phyloP scores from a whole-genome alignment of 2,888 invertebrate genomes.

The Pilophorus perplexus region DNA sequence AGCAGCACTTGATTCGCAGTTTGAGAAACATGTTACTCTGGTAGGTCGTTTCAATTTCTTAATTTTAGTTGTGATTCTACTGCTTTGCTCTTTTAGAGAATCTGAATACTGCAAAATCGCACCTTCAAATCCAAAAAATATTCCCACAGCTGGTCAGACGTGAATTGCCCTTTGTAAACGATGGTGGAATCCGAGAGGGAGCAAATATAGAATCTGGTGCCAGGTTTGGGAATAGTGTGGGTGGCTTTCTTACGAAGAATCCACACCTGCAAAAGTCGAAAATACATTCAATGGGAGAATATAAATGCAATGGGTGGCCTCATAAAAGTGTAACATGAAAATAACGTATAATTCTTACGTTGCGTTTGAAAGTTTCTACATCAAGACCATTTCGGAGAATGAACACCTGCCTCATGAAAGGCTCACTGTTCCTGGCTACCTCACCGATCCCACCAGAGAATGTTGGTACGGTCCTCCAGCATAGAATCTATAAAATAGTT shows the following conservation, averaged over 20 bases:
- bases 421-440: constrained; percentile 92
- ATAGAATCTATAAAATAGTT: constrained; percentile 71
- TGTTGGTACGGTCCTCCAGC: constrained; percentile 93
- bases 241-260: constrained; percentile 89
- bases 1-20: no score
- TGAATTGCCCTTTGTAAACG: constrained; percentile 97
- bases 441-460: constrained; percentile 81
- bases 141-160: constrained; percentile 88
- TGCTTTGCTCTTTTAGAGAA: no score
- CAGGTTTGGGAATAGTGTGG: constrained; percentile 80
- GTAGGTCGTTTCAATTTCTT: background rate
- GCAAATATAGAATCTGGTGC: constrained; percentile 92
- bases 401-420: constrained; percentile 93
- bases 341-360: no score
- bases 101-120: background rate
- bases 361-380: constrained; percentile 61
- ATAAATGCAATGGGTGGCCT: no score
- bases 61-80: background rate
- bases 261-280: constrained; percentile 65
- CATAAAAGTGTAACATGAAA: no score
- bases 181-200: constrained; percentile 85
- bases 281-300: no score
- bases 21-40: background rate
- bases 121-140: constrained; percentile 65
- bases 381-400: constrained; percentile 65